These are phyloP conservation scores for Papilio helenus DNA, from an alignment of 1,140 invertebrate genomes.

Conservation along the genomic window DNA sequence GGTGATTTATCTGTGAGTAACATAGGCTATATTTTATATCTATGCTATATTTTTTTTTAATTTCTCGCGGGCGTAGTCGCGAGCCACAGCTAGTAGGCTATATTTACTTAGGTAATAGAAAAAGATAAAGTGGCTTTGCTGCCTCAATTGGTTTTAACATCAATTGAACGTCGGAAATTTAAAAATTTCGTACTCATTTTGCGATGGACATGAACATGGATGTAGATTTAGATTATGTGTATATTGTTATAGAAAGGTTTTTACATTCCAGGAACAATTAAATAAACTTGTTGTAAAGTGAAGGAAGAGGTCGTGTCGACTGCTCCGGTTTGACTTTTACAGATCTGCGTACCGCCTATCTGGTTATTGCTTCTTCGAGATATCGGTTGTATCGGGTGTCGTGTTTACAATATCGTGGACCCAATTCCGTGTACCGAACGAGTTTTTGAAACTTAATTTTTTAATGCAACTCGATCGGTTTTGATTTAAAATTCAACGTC, in stretches of 20 bases:
- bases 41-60: too few species aligned
- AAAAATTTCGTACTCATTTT: too few species aligned
- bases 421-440: constrained; percentile 29
- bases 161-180: too few species aligned
- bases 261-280: background rate
- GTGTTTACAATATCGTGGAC: constrained; percentile 37
- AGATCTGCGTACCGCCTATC: constrained; percentile 25
- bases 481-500: constrained; percentile 25
- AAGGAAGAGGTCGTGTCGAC: background rate
- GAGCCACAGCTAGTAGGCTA: too few species aligned
- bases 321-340: constrained; percentile 34
- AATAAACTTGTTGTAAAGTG: constrained; percentile 19
- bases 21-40: too few species aligned
- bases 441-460: constrained; percentile 34
- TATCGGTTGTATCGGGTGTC: constrained; percentile 35
- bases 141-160: too few species aligned
- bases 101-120: too few species aligned
- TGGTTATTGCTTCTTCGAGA: constrained; percentile 38
- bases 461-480: constrained; percentile 24
- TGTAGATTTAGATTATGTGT: background rate
- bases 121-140: too few species aligned
- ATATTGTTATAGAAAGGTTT: background rate
- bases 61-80: too few species aligned
- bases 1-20: too few species aligned
- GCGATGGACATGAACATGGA: background rate